These are phyloP conservation scores for Rhinophrynus dorsalis DNA, from an alignment of 2,797 vertebrate genomes.

Conservation along the genomic window DNA sequence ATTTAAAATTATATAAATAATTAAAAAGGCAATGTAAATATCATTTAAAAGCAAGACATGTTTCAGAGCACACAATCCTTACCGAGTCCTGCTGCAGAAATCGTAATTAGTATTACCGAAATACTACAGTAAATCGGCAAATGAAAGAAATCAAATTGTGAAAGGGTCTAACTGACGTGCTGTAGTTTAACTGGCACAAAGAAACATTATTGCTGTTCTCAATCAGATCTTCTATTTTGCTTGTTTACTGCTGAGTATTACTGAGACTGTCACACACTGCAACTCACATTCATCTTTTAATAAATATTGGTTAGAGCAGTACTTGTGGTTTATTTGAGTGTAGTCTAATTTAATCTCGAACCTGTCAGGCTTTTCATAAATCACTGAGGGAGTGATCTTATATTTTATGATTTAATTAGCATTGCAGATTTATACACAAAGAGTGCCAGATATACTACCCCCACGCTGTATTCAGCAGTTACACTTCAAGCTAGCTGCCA, in stretches of 20 bases:
- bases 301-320: slow-evolving; percentile 37
- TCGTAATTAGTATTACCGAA: background rate
- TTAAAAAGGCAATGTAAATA: background rate
- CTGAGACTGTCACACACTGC: slow-evolving; percentile 15
- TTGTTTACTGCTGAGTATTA: slow-evolving; percentile 10
- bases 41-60: no score
- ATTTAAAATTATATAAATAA: slow-evolving; percentile 8
- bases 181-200: slow-evolving; percentile 1
- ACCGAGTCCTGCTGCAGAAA: background rate
- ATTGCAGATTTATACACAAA: slow-evolving; percentile 33
- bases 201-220: slow-evolving; percentile 9
- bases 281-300: slow-evolving; percentile 22
- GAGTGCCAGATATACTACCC: slow-evolving; percentile 27
- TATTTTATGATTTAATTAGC: slow-evolving; percentile 42
- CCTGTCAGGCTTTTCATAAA: slow-evolving; percentile 38
- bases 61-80: no score
- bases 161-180: background rate
- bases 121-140: background rate
- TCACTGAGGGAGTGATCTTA: slow-evolving; percentile 37
- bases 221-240: slow-evolving; percentile 15
- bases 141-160: background rate
- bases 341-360: slow-evolving; percentile 33
- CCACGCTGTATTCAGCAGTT: slow-evolving; percentile 8
- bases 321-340: slow-evolving; percentile 37
- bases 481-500: slow-evolving; percentile 25